These are phyloP conservation scores for Azorinus chamasolen DNA, from an alignment of 2,888 invertebrate genomes.

Conservation along the genomic window DNA sequence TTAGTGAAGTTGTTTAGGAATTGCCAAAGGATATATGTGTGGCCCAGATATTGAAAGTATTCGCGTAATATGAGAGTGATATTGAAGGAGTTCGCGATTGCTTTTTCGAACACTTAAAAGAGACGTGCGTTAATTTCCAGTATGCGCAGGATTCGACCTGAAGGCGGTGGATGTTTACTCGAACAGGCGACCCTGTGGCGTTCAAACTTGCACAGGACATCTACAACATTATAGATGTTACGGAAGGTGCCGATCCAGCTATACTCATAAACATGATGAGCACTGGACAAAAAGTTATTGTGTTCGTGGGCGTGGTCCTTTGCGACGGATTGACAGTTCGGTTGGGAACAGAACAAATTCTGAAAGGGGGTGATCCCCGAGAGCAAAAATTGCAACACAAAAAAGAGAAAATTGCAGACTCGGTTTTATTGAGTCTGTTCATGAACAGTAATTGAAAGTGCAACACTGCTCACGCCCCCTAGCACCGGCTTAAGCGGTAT, in stretches of 20 bases:
- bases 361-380: no score
- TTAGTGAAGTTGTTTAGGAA: slow-evolving; percentile 7
- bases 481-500: no score
- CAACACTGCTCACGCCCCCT: no score
- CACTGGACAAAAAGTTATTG: no score
- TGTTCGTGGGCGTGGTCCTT: no score
- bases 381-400: no score
- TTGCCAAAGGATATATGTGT: slow-evolving; percentile 14
- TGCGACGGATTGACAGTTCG: no score
- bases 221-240: neutral
- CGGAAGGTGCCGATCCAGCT: slow-evolving; percentile 4
- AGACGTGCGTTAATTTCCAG: slow-evolving; percentile 9
- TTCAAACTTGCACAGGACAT: slow-evolving; percentile 18
- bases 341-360: no score
- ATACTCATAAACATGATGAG: slow-evolving; percentile 1
- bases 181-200: slow-evolving; percentile 9
- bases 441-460: no score
- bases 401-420: no score
- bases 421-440: no score
- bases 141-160: neutral
- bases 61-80: slow-evolving; percentile 1
- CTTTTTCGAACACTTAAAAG: slow-evolving; percentile 7
- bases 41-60: neutral
- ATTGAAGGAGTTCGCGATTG: neutral
- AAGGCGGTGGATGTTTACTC: slow-evolving; percentile 10